A percentile compares a stretch with the other conserved stretches of the same genome.
Conservation (phyloP, 2,113 vertebrate species). For the Hepsetus odoe region DNA sequence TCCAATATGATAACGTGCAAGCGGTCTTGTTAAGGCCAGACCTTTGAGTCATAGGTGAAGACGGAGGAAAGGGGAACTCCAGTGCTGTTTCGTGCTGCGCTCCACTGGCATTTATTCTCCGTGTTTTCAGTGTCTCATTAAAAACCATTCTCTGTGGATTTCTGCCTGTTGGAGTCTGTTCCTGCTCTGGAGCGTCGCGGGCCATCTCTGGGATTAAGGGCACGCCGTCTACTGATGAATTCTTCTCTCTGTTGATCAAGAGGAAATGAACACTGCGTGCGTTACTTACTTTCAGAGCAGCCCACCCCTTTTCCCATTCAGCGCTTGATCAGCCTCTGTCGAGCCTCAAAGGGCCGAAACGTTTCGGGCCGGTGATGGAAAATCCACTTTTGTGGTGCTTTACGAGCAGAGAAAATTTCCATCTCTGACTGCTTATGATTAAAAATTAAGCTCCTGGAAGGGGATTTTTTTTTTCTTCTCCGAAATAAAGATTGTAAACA, state of each 20-base stretch:
- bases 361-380: slow-evolving; percentile 3
- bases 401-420: background rate
- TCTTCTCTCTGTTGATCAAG: slow-evolving; percentile 62
- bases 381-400: slow-evolving; percentile 23
- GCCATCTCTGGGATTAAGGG: slow-evolving; percentile 30
- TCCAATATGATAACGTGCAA: no score
- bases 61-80: background rate
- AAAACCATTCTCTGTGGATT: background rate
- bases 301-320: slow-evolving; percentile 26
- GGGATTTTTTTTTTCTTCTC: background rate
- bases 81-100: background rate
- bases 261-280: slow-evolving; percentile 54
- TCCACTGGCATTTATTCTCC: background rate
- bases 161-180: slow-evolving; percentile 3
- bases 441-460: slow-evolving; percentile 22
- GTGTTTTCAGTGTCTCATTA: slow-evolving; percentile 23
- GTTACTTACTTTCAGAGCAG: slow-evolving; percentile 52
- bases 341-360: background rate
- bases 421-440: slow-evolving; percentile 21
- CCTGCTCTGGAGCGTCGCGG: background rate
- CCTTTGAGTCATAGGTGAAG: background rate
- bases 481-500: slow-evolving; percentile 12
- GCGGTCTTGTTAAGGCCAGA: background rate
- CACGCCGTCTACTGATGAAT: slow-evolving; percentile 57
- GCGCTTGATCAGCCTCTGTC: background rate